Conservation (phyloP, 2,888 invertebrate species). For the Agrochola lota region DNA sequence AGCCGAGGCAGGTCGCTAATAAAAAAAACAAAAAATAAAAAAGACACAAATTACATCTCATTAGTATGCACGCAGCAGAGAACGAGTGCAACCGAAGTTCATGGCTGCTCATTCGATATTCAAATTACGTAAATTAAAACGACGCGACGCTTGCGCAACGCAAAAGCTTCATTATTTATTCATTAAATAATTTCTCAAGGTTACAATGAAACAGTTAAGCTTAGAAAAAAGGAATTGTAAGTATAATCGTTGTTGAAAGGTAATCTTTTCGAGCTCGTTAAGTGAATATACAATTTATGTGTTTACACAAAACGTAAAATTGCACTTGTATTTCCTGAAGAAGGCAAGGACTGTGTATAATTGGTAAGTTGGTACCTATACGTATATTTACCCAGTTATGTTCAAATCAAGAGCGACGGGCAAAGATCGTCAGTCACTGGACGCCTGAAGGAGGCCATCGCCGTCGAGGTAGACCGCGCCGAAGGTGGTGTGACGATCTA, state of each 20-base stretch:
- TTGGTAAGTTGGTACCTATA: too few relatives aligned
- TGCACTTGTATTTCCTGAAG: background rate
- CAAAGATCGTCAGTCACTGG: too few relatives aligned
- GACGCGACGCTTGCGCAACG: slow-evolving; percentile 53
- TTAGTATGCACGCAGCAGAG: slow-evolving; percentile 34
- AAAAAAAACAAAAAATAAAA: background rate
- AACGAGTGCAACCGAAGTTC: slow-evolving; percentile 58
- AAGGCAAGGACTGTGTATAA: too few relatives aligned
- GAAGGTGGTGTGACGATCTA: too few relatives aligned
- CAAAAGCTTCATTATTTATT: slow-evolving; percentile 35
- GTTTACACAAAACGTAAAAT: background rate
- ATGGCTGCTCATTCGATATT: slow-evolving; percentile 58
- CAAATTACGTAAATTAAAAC: slow-evolving; percentile 53
- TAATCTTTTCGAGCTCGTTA: background rate
- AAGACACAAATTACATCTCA: slow-evolving; percentile 4
- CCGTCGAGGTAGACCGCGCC: too few relatives aligned
- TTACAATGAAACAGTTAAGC: slow-evolving; percentile 22
- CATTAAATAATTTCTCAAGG: slow-evolving; percentile 49
- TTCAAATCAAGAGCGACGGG: too few relatives aligned
- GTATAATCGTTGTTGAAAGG: slow-evolving; percentile 13
- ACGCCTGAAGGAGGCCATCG: too few relatives aligned
- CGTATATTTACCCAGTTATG: too few relatives aligned
- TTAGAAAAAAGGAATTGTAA: slow-evolving; percentile 20
- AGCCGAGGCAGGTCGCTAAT: background rate
- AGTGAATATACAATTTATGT: background rate